These are phyloP conservation scores for Atta cephalotes DNA, from an alignment of 1,140 invertebrate genomes.

Conservation along the genomic window DNA sequence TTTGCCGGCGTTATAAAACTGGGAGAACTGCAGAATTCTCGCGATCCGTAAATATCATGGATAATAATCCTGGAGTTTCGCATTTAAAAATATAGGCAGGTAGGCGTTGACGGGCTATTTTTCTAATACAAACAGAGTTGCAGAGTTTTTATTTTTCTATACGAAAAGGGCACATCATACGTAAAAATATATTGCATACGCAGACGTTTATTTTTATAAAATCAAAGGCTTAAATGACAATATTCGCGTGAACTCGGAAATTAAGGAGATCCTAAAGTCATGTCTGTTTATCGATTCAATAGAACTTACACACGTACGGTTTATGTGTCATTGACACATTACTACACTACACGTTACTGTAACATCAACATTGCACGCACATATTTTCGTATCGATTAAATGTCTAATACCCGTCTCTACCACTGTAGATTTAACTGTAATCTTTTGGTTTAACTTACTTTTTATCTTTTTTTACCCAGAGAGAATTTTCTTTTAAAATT, in stretches of 20 bases:
- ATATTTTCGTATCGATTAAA: no score
- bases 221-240: neutral
- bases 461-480: no score
- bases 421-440: no score
- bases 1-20: neutral
- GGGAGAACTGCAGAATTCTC: constrained; percentile 12
- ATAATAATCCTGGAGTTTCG: neutral
- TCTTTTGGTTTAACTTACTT: no score
- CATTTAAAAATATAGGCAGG: constrained; percentile 18
- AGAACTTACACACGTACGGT: no score
- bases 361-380: no score
- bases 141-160: neutral
- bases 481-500: no score
- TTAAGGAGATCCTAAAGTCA: no score
- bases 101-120: neutral
- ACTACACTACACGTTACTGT: no score
- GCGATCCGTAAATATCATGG: neutral
- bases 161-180: neutral
- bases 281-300: no score
- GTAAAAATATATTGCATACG: neutral
- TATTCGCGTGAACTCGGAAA: neutral
- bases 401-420: no score
- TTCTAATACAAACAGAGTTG: neutral
- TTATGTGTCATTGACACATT: no score
- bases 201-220: neutral